Base-by-base conservation (phyloP, 1,140 invertebrate genomes). In the Phymastichus coffea region DNA sequence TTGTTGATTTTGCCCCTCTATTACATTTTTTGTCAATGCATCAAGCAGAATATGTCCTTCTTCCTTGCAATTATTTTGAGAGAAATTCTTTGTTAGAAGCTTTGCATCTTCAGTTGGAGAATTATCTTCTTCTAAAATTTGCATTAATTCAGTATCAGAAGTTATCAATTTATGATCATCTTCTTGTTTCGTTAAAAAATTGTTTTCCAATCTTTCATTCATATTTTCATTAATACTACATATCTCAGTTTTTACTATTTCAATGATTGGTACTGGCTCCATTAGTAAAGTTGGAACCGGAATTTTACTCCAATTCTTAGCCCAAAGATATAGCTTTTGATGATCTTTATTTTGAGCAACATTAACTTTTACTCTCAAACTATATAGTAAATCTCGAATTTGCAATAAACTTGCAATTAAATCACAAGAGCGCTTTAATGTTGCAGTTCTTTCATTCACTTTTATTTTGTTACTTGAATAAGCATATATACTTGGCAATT, bases 241-340 rank as follows among this genome's bases (percentile, higher is more conserved):
- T n/a, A n/a, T n/a, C 25, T 55, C 40, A 37, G 3, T 41, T 68
- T 77, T 66, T 28, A 64, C 66, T 53, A 74, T 67, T 57, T 78
- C 71, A 48, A 76, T 70, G 19, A 79, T 55, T 48, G 77, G 69
- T 54, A 80, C 63, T 19, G 74, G 71, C 4, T 77, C 72, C 0
- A 60, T 57, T 9, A 74, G 65, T 38, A 68, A 55, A 48, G 76
- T 65, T 30, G 72, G 67, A 40, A 74, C 48, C 74, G 81, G 78
- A 0, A 74, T 71, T 63, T 85, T 83, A 60, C 88, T 87, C 90
- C 91, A 93, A 63, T 87, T 88, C 70, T 92, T 90, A 0, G 90
- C 87, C 91, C 91, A 93, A 0, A 93, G 78, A 73, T 93, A 93
- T 12, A 93, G 75, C 71, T 93, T 93, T 1, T 90, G 90, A 78